Percentiles rank a stretch among this genome's conserved stretches.
phyloP scores from a whole-genome alignment of 2,113 vertebrate species.

The Tachycineta bicolor region DNA sequence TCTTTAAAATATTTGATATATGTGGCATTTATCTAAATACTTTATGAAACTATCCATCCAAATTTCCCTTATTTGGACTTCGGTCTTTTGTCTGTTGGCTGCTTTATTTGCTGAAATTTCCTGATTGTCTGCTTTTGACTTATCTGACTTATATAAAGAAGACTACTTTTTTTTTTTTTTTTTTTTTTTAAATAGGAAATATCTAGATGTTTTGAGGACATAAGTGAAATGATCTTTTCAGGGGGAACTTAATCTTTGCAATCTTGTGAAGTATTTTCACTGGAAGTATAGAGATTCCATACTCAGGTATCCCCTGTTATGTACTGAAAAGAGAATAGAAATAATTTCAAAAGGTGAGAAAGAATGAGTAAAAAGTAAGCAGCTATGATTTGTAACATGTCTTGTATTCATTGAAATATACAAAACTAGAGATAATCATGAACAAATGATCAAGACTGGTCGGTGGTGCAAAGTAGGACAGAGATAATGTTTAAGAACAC shows the following conservation, averaged over 20 bases:
- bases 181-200: background rate
- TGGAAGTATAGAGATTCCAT: background rate
- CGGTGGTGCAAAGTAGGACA: background rate
- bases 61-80: background rate
- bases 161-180: background rate
- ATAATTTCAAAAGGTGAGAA: background rate
- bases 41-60: background rate
- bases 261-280: background rate
- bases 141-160: background rate
- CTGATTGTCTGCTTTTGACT: background rate
- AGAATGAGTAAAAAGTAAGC: background rate
- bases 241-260: background rate
- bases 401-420: background rate
- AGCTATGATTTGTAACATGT: background rate
- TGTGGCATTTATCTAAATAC: background rate
- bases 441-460: background rate
- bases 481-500: background rate
- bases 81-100: background rate
- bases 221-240: background rate
- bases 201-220: background rate
- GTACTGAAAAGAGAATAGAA: background rate
- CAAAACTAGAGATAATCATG: background rate
- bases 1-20: background rate
- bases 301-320: background rate
- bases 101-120: background rate